Evolutionary conservation across 2,797 vertebrate genomes (phyloP).

Genomic region (Geotrypetes seraphini): DNA sequence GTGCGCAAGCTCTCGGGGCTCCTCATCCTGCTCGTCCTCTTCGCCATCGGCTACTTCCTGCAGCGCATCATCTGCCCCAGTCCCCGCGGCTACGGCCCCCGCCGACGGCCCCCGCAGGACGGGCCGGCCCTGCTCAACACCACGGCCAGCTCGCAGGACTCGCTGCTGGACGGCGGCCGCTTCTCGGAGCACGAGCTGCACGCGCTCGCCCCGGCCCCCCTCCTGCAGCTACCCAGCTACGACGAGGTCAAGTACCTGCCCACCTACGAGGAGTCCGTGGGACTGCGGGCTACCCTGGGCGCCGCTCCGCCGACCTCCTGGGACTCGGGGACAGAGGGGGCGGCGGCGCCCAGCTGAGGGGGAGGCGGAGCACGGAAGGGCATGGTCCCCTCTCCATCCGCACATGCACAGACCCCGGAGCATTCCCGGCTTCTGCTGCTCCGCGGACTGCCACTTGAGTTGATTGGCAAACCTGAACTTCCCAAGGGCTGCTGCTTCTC

Average conservation of each 20-base stretch:
- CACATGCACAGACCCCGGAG: background rate
- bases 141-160: conserved; percentile 77
- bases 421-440: background rate
- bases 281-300: conserved; percentile 12
- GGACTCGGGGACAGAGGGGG: background rate
- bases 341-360: conserved; percentile 1
- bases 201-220: conserved; percentile 51
- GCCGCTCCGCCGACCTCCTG: background rate
- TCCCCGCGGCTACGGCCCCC: conserved; percentile 49
- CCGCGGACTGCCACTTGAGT: too few species aligned
- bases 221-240: conserved; percentile 74
- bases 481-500: too few species aligned
- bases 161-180: conserved; percentile 61
- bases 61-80: conserved; percentile 80
- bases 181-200: conserved; percentile 46
- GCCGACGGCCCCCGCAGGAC: conserved; percentile 29
- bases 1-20: conserved; percentile 84
- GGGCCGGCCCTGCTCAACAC: conserved; percentile 54
- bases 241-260: conserved; percentile 89
- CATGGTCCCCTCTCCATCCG: too few species aligned
- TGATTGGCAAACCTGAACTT: too few species aligned
- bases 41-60: conserved; percentile 87
- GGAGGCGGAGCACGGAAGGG: too few species aligned
- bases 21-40: conserved; percentile 79
- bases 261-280: conserved; percentile 89